Conservation (phyloP, 2,888 invertebrate genomes). For the Leucozona laternaria region DNA sequence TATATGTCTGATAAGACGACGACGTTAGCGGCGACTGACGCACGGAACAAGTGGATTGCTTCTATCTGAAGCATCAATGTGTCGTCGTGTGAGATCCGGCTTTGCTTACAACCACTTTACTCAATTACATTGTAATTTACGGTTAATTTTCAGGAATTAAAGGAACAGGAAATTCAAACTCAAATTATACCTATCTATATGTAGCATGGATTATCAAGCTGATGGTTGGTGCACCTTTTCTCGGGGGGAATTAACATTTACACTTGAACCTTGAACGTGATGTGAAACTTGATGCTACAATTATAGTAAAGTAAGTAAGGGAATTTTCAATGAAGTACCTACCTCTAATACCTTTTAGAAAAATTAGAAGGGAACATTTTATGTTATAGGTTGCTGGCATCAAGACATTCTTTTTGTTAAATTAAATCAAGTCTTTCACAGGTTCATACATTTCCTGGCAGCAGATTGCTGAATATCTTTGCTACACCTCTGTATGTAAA, state of each 20-base stretch:
- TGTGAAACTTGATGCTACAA: constrained; percentile 70
- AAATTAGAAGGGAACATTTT: neutral
- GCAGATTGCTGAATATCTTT: too few relatives aligned
- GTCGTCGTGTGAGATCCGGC: constrained; percentile 41
- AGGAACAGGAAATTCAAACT: constrained; percentile 42
- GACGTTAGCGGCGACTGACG: too few relatives aligned
- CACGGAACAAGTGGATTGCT: constrained; percentile 67
- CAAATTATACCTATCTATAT: too few relatives aligned
- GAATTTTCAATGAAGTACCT: neutral
- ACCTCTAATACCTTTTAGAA: neutral
- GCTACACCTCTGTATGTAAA: too few relatives aligned
- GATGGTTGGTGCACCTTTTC: constrained; percentile 44
- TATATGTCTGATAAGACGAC: constrained; percentile 76
- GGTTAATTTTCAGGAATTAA: constrained; percentile 57
- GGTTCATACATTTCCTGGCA: too few relatives aligned
- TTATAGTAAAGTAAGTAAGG: constrained; percentile 33
- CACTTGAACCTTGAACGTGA: constrained; percentile 70
- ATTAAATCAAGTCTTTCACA: too few relatives aligned
- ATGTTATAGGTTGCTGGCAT: neutral
- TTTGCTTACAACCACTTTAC: constrained; percentile 68
- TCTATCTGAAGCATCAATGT: constrained; percentile 23
- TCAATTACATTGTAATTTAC: constrained; percentile 75
- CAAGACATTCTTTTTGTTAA: too few relatives aligned
- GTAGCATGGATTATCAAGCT: constrained; percentile 40
- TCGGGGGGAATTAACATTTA: constrained; percentile 27